Evolutionary conservation across 2,888 invertebrate genomes (phyloP).

Genomic region (Amiota minor): DNA sequence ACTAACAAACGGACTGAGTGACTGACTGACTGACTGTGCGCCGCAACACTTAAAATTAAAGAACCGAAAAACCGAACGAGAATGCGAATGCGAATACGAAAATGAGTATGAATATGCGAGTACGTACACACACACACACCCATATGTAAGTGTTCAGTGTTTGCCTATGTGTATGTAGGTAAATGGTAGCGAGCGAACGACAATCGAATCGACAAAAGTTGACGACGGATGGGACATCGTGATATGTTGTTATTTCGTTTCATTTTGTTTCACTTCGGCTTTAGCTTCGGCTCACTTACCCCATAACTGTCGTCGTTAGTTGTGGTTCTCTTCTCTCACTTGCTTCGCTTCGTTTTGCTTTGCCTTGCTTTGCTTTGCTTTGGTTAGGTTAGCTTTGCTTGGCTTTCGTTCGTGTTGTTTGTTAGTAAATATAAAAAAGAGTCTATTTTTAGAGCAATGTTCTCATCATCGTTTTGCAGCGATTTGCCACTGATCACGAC

Average conservation of each 20-base stretch:
- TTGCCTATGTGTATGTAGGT: not conserved
- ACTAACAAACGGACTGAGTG: too few species aligned
- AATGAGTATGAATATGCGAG: not conserved
- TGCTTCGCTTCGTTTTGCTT: not conserved
- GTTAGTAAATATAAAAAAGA: conserved; percentile 12
- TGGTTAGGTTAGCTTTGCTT: not conserved
- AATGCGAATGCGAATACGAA: not conserved
- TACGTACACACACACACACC: not conserved
- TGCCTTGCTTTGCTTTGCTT: not conserved
- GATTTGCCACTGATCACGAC: conserved; percentile 22
- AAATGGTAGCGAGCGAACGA: not conserved
- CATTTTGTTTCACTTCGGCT: not conserved
- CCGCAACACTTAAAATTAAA: too few species aligned
- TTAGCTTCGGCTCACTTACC: not conserved
- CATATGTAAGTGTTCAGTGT: not conserved
- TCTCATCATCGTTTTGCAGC: conserved; percentile 9
- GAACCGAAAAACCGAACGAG: too few species aligned
- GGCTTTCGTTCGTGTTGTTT: not conserved
- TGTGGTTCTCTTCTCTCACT: not conserved
- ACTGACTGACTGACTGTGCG: too few species aligned
- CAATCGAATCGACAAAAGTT: too few species aligned
- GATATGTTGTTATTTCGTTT: not conserved
- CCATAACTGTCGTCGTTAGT: not conserved
- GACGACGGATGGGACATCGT: too few species aligned
- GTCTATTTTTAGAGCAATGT: conserved; percentile 11